phyloP scores from a whole-genome alignment of 2,797 vertebrate species.

The Sebastes trivittatus region DNA sequence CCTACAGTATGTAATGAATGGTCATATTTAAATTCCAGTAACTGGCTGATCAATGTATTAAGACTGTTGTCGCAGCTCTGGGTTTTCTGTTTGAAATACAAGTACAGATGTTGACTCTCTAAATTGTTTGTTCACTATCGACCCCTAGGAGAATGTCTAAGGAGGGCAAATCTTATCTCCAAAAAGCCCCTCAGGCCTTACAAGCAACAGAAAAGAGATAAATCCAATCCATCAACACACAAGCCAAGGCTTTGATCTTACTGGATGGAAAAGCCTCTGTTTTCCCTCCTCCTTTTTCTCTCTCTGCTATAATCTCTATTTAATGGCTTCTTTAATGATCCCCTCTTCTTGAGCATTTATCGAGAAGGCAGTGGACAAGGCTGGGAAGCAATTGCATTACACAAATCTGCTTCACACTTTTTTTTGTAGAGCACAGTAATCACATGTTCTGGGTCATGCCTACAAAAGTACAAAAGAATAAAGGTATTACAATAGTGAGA shows the following conservation, averaged over 20 bases:
- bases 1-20: neutral
- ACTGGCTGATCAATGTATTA: neutral
- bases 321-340: constrained; percentile 32
- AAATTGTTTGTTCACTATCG: constrained; percentile 36
- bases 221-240: constrained; percentile 37
- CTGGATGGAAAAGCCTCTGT: constrained; percentile 30
- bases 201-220: constrained; percentile 35
- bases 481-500: neutral
- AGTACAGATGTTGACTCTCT: constrained; percentile 1
- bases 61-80: neutral
- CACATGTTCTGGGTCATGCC: neutral
- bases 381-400: constrained; percentile 1
- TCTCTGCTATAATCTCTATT: constrained; percentile 36
- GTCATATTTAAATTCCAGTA: neutral
- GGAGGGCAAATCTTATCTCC: constrained; percentile 36
- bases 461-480: neutral
- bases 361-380: neutral
- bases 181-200: constrained; percentile 28
- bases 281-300: constrained; percentile 31
- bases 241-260: constrained; percentile 36
- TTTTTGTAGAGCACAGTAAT: constrained; percentile 2
- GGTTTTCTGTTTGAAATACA: constrained; percentile 16
- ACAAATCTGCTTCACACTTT: neutral
- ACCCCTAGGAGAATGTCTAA: constrained; percentile 1
- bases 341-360: constrained; percentile 17